Base-by-base conservation (phyloP, 2,888 invertebrate species). In the Scrobipalpa costella region DNA sequence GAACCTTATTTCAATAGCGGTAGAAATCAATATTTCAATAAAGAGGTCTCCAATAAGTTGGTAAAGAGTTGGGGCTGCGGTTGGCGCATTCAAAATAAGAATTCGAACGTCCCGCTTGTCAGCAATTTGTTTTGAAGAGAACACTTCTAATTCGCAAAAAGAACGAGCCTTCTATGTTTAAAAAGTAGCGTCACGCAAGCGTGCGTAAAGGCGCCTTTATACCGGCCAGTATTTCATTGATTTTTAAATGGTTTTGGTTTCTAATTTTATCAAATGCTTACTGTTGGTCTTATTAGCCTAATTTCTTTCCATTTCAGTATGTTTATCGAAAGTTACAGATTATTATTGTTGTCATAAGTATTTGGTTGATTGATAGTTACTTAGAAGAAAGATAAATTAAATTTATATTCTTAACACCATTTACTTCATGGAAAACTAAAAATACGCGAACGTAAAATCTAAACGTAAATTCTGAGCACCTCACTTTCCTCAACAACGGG, bases 51-150 rank as follows among this genome's bases (percentile, higher is more conserved):
- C 63, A 59, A 62, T 62, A 65, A 60, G n/a, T 65, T 72, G 65
- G 70, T 64, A 64, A 69, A 67, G 65, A 70, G 7, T 34, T 73
- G 71, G 73, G 73, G 76, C 72, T 78, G 81, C 76, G 82, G 83
- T 80, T 81, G 75, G 76, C 77, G 79, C 77, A 85, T 88, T 86
- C 84, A 85, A 87, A 84, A 84, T 81, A 82, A 82, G 77, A 81
- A 85, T 85, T 84, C 77, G 79, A 86, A 84, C 86, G 84, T 86
- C 86, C 85, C 83, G 83, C 85, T 84, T 90, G 90, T 89, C 90
- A 90, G 90, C 90, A 91, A 91, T 90, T 91, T 90, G 85, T 90
- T 90, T 90, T 88, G 88, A 88, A 88, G 81, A 88, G 88, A 90
- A 86, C 85, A 88, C 85, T 88, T 90, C 86, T 88, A 90, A 90